Conservation (phyloP, 2,797 vertebrate genomes). For the Galagoides demidoff region DNA sequence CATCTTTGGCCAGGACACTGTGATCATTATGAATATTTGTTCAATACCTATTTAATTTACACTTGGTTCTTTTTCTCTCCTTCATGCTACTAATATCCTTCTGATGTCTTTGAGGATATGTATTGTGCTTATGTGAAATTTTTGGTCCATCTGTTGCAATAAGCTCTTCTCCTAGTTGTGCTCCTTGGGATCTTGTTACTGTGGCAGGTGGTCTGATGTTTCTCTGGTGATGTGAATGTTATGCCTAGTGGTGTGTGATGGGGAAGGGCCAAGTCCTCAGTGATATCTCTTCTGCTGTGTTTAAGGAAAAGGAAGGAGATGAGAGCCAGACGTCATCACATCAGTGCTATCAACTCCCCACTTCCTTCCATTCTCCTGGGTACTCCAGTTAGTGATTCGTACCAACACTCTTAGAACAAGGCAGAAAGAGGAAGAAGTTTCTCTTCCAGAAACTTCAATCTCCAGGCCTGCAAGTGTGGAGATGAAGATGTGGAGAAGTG, state of each 20-base stretch:
- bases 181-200: not conserved
- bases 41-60: not conserved
- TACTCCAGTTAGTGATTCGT: not conserved
- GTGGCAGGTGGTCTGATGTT: not conserved
- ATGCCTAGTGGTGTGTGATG: not conserved
- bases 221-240: not conserved
- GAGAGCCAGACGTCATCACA: not conserved
- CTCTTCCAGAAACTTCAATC: not conserved
- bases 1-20: not conserved
- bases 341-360: not conserved
- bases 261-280: not conserved
- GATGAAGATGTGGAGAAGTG: not conserved
- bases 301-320: not conserved
- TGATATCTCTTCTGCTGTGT: not conserved
- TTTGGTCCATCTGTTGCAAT: not conserved
- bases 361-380: not conserved
- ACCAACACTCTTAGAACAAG: not conserved
- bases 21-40: not conserved
- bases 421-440: not conserved
- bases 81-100: not conserved
- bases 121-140: not conserved
- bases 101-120: not conserved
- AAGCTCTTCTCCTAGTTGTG: not conserved
- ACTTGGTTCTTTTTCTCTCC: not conserved
- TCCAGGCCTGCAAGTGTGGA: not conserved